These are phyloP conservation scores for Aelia acuminata DNA, from an alignment of 2,888 invertebrate genomes.

Conservation along the genomic window DNA sequence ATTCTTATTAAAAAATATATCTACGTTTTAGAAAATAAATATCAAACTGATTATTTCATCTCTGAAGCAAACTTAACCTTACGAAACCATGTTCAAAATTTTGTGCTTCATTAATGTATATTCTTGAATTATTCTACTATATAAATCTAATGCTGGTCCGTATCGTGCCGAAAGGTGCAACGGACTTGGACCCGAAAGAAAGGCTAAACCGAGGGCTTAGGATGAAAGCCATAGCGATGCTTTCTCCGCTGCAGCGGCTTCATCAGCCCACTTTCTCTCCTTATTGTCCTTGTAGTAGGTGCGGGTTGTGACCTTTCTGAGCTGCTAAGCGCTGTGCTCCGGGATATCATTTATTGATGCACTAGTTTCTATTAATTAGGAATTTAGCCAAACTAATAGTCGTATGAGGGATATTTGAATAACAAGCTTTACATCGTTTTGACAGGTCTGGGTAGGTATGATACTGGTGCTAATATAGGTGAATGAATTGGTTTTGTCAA, in stretches of 20 bases:
- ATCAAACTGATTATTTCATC: background rate
- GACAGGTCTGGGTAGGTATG: too few relatives aligned
- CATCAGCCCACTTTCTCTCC: conserved; percentile 33
- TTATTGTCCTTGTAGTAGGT: conserved; percentile 24
- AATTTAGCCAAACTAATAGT: too few relatives aligned
- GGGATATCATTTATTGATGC: too few relatives aligned
- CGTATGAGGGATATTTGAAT: too few relatives aligned
- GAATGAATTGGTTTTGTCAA: too few relatives aligned
- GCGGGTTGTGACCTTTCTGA: background rate
- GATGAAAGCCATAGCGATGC: conserved; percentile 47
- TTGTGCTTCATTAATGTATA: background rate
- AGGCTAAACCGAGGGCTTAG: background rate
- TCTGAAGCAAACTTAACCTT: too few relatives aligned
- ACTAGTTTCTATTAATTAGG: too few relatives aligned
- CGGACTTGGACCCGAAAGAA: background rate
- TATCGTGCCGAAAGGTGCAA: background rate
- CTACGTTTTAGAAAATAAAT: background rate
- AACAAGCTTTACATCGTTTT: too few relatives aligned
- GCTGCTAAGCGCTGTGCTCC: too few relatives aligned
- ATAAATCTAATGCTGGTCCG: too few relatives aligned
- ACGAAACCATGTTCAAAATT: background rate
- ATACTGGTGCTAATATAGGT: too few relatives aligned
- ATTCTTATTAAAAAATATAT: background rate
- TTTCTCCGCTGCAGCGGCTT: conserved; percentile 32
- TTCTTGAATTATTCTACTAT: background rate